Evolutionary conservation across 2,888 invertebrate species (phyloP).

Genomic region (Chalcosyrphus nemorum): DNA sequence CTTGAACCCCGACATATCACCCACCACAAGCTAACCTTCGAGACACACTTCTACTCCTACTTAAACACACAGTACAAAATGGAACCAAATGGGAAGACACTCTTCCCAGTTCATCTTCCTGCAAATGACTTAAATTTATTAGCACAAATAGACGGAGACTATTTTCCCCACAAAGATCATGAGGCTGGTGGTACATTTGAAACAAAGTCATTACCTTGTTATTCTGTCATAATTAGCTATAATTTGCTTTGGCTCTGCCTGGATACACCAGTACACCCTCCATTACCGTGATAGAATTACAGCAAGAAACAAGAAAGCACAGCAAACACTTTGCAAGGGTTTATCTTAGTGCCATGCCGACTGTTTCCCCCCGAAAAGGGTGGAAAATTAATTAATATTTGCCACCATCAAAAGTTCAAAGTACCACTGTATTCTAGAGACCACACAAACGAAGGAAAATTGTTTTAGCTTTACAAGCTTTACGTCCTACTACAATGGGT

Average conservation of each 20-base stretch:
- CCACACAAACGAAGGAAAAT: neutral
- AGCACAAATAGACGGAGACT: neutral
- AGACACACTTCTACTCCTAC: no score
- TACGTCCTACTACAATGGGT: neutral
- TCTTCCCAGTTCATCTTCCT: neutral
- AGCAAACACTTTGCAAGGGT: neutral
- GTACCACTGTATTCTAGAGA: neutral
- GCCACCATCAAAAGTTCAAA: neutral
- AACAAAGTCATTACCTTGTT: constrained; percentile 16
- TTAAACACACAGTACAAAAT: no score
- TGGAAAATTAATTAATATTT: constrained; percentile 8
- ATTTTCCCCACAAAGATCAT: neutral
- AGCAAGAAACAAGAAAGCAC: neutral
- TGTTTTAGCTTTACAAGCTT: neutral
- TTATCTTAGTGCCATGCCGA: neutral
- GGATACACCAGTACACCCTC: neutral
- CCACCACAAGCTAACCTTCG: no score
- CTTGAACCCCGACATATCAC: no score
- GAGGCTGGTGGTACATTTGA: neutral
- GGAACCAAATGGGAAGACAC: no score
- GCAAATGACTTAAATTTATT: constrained; percentile 9
- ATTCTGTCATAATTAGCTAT: constrained; percentile 11
- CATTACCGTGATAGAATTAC: neutral
- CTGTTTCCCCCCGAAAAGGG: neutral
- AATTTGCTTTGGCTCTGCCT: neutral